A percentile compares a stretch with the other conserved stretches of the same genome.
phyloP scores from a whole-genome alignment of 2,113 vertebrate genomes.

The Crotalus viridis region DNA sequence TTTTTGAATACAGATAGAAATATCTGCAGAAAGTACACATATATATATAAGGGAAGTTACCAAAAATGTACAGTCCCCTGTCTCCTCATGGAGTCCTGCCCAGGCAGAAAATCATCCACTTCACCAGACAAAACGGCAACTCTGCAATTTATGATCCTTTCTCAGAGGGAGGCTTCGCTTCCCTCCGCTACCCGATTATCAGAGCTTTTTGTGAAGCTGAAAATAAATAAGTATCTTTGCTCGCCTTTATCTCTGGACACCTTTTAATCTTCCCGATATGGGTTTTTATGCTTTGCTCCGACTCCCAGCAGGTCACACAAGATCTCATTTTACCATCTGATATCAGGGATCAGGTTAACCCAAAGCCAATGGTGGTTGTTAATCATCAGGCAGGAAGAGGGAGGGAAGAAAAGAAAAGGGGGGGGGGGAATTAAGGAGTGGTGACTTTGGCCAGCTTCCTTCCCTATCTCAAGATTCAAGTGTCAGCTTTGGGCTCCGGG shows the following conservation, averaged over 20 bases:
- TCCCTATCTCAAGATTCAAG: neutral
- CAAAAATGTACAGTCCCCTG: neutral
- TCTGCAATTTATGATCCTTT: slow-evolving; percentile 44
- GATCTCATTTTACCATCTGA: slow-evolving; percentile 46
- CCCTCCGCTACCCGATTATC: neutral
- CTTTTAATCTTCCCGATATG: slow-evolving; percentile 67
- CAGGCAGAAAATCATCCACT: neutral
- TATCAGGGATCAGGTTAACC: slow-evolving; percentile 22
- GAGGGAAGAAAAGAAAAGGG: neutral
- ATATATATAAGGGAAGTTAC: neutral
- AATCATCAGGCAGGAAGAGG: neutral
- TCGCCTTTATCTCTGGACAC: slow-evolving; percentile 46
- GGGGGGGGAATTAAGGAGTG: neutral
- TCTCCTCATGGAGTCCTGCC: neutral
- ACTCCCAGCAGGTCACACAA: slow-evolving; percentile 10
- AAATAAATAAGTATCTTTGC: slow-evolving; percentile 54
- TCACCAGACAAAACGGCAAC: neutral
- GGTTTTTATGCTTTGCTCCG: slow-evolving; percentile 4
- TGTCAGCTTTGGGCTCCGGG: neutral
- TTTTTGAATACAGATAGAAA: neutral
- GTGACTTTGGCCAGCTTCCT: neutral
- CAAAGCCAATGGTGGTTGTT: neutral
- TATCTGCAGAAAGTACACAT: neutral
- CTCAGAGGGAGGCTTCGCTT: slow-evolving; percentile 1
- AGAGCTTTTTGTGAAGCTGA: neutral